A percentile compares a stretch with the other conserved stretches of the same genome.
phyloP scores from a whole-genome alignment of 2,888 invertebrate species.

The Caenorhabditis sp. region DNA sequence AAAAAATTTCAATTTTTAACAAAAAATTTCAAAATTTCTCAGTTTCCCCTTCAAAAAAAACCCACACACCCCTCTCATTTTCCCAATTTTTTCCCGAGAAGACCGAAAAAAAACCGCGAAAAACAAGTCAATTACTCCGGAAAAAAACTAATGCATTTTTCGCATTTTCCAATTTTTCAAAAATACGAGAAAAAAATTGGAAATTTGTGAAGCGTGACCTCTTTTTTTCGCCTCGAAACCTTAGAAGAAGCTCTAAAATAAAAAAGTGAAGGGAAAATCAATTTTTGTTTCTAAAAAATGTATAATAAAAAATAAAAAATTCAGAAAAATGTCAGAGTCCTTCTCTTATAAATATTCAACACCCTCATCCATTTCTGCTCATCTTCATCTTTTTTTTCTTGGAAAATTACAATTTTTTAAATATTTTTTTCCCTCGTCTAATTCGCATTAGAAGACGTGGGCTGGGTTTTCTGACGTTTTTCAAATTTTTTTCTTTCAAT shows the following conservation, averaged over 20 bases:
- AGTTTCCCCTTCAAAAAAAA: no score
- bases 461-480: neutral
- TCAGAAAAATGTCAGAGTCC: neutral
- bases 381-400: neutral
- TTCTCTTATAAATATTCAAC: no score
- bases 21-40: no score
- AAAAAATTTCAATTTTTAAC: no score
- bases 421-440: slow-evolving; percentile 31
- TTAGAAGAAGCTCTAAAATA: neutral
- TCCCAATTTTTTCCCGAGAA: neutral
- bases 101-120: neutral
- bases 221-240: neutral
- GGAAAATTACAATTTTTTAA: slow-evolving; percentile 7
- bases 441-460: slow-evolving; percentile 29
- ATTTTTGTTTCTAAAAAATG: no score
- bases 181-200: neutral
- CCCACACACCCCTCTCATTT: no score
- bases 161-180: neutral
- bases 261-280: no score
- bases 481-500: neutral
- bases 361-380: neutral
- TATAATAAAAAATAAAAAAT: no score
- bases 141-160: neutral
- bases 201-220: neutral
- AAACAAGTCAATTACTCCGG: neutral